phyloP scores from a whole-genome alignment of 1,140 invertebrate species.

The Glossosoma conforme region DNA sequence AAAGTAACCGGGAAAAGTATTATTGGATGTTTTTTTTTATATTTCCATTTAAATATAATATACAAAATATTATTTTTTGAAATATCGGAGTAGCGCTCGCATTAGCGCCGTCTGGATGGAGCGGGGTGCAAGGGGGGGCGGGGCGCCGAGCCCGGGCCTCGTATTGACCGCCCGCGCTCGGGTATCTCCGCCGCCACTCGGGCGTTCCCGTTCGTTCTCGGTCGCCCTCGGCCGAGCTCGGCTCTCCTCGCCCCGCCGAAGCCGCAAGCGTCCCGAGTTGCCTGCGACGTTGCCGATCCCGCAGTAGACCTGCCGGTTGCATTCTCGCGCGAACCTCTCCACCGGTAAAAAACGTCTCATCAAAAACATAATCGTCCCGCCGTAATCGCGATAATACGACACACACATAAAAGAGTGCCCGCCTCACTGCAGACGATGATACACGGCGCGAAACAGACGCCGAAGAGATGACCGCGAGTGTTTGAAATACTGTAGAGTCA shows the following conservation, averaged over 20 bases:
- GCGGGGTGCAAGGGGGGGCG: neutral
- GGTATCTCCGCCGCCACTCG: slow-evolving; percentile 34
- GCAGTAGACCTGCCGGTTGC: slow-evolving; percentile 2
- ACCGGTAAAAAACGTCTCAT: too few species aligned
- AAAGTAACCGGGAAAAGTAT: too few species aligned
- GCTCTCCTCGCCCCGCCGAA: slow-evolving; percentile 38
- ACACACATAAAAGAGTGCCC: too few species aligned
- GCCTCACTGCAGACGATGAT: neutral
- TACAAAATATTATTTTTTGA: neutral
- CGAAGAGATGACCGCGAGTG: slow-evolving; percentile 22
- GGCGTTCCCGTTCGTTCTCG: slow-evolving; percentile 43
- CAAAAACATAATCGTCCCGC: neutral
- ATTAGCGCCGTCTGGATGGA: neutral
- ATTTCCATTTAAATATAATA: neutral
- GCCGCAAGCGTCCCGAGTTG: slow-evolving; percentile 38
- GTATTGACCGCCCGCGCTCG: slow-evolving; percentile 45
- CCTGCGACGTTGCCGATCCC: slow-evolving; percentile 46
- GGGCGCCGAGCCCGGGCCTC: slow-evolving; percentile 15
- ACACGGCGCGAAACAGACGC: neutral
- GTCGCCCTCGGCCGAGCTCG: slow-evolving; percentile 39
- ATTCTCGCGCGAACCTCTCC: slow-evolving; percentile 6
- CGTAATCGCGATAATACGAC: neutral
- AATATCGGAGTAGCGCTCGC: neutral
- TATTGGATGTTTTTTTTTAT: neutral
- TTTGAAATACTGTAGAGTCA: too few species aligned